phyloP scores from a whole-genome alignment of 2,113 vertebrate species.

The Hydrolagus affinis region DNA sequence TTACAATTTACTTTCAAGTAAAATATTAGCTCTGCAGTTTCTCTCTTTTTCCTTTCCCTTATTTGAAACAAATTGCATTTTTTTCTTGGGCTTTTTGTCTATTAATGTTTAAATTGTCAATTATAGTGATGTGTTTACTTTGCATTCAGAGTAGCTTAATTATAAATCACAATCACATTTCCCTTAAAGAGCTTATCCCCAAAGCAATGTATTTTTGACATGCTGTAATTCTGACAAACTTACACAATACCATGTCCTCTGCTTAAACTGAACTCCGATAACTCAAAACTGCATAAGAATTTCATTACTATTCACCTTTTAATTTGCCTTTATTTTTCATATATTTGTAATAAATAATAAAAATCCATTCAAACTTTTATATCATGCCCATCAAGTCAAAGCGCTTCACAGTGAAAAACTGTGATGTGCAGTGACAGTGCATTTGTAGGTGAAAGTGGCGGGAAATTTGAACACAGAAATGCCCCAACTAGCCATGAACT shows the following conservation, averaged over 20 bases:
- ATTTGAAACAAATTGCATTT: background rate
- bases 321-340: too few species aligned
- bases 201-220: background rate
- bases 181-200: background rate
- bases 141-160: background rate
- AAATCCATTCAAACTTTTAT: too few species aligned
- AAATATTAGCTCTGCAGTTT: background rate
- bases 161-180: background rate
- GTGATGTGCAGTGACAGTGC: too few species aligned
- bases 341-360: too few species aligned
- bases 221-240: too few species aligned
- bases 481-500: too few species aligned
- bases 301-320: too few species aligned
- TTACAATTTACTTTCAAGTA: background rate
- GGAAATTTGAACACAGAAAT: too few species aligned
- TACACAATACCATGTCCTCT: background rate
- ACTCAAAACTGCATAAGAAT: background rate
- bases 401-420: too few species aligned
- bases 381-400: too few species aligned
- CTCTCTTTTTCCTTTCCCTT: background rate
- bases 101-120: background rate
- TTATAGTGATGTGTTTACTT: background rate
- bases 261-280: background rate
- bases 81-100: background rate
- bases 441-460: too few species aligned